Conservation (phyloP, 2,113 vertebrate genomes). For the Abramis brama region DNA sequence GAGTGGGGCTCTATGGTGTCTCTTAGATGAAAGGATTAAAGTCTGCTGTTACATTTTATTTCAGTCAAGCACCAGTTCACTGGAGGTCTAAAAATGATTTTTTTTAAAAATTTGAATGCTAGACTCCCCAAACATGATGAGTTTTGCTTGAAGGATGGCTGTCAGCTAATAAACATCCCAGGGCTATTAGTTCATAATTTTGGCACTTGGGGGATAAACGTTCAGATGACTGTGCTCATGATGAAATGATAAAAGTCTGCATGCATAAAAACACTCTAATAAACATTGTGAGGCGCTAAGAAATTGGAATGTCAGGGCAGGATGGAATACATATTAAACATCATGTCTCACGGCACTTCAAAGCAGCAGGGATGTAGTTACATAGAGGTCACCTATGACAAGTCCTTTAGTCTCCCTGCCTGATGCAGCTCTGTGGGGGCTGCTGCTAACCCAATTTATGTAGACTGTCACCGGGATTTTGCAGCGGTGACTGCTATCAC, state of each 20-base stretch:
- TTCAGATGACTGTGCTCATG: conserved; percentile 25
- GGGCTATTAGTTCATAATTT: conserved; percentile 21
- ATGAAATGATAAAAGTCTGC: conserved; percentile 29
- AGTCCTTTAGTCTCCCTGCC: conserved; percentile 58
- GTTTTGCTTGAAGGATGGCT: conserved; percentile 23
- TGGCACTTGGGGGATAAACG: background rate
- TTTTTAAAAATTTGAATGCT: background rate
- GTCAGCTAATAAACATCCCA: conserved; percentile 37
- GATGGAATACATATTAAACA: conserved; percentile 62
- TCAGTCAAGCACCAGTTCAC: conserved; percentile 14
- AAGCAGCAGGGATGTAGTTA: conserved; percentile 58
- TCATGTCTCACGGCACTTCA: conserved; percentile 58
- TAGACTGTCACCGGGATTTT: conserved; percentile 57
- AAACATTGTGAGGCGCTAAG: conserved; percentile 52
- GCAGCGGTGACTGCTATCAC: conserved; percentile 48
- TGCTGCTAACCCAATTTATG: conserved; percentile 62
- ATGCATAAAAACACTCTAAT: conserved; percentile 44
- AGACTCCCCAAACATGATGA: background rate
- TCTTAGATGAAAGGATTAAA: conserved; percentile 13
- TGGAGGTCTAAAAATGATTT: conserved; percentile 1
- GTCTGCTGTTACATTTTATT: conserved; percentile 24
- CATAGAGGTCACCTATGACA: conserved; percentile 60
- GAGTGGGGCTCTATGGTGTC: background rate
- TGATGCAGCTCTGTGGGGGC: conserved; percentile 48
- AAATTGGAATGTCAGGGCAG: conserved; percentile 56